These are phyloP conservation scores for Pteropus rufus DNA, from an alignment of 2,797 vertebrate species.

Conservation along the genomic window DNA sequence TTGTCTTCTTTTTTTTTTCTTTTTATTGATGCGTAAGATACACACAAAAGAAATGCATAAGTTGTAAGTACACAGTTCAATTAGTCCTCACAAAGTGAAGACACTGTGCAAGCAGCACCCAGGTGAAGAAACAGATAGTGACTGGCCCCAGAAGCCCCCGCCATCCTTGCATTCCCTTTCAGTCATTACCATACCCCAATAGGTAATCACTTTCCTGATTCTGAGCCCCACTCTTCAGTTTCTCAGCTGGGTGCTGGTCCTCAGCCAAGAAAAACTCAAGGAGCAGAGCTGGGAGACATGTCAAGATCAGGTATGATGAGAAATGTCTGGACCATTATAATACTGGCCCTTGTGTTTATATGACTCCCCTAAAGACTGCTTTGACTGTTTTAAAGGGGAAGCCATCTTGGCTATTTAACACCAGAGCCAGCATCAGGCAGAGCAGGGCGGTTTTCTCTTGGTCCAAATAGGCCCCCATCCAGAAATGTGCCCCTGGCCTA, in stretches of 20 bases:
- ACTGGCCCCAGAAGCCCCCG: neutral
- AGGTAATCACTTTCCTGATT: neutral
- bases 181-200: neutral
- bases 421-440: neutral
- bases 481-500: neutral
- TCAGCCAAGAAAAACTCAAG: neutral
- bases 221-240: neutral
- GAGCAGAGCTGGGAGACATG: neutral
- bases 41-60: neutral
- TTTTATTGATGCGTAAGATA: neutral
- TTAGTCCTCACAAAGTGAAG: neutral
- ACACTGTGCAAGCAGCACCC: neutral
- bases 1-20: neutral
- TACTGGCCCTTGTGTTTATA: neutral
- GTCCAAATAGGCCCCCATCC: neutral
- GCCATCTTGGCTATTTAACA: neutral
- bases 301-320: neutral
- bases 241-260: neutral
- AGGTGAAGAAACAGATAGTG: neutral
- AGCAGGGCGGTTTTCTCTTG: neutral
- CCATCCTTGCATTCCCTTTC: neutral
- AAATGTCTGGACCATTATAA: neutral
- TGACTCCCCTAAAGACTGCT: neutral
- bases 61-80: neutral
- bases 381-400: neutral